These are phyloP conservation scores for Heliornis fulica DNA, from an alignment of 2,113 vertebrate genomes.

Conservation along the genomic window DNA sequence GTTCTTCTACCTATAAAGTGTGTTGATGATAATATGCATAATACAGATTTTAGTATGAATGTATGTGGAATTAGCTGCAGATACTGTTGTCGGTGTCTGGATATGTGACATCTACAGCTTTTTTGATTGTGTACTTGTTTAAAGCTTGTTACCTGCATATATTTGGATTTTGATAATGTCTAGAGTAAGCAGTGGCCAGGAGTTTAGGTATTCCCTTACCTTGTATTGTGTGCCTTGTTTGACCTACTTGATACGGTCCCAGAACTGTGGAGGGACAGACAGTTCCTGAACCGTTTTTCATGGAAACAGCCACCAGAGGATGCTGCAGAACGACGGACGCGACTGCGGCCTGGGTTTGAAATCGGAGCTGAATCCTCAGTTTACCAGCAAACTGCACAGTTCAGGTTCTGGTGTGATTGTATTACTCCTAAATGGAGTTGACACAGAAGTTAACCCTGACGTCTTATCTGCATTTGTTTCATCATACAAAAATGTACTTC, in stretches of 20 bases:
- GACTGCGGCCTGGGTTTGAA: background rate
- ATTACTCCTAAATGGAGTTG: background rate
- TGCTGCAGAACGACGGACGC: background rate
- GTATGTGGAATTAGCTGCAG: background rate
- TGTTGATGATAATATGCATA: accelerated
- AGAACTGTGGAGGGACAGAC: background rate
- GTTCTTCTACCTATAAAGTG: background rate
- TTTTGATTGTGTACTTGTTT: background rate
- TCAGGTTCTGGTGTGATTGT: background rate
- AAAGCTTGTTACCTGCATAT: background rate
- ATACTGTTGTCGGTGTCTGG: background rate
- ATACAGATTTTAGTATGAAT: background rate
- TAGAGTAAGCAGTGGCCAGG: background rate
- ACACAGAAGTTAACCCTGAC: background rate
- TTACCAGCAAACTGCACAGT: background rate
- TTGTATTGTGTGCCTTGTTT: background rate
- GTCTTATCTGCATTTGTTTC: background rate
- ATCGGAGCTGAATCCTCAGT: background rate
- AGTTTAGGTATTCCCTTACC: background rate
- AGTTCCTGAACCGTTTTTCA: background rate
- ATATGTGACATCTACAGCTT: background rate
- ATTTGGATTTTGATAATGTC: background rate
- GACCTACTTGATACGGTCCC: background rate
- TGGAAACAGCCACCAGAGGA: conserved; percentile 27
- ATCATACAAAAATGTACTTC: background rate